A percentile compares a stretch with the other conserved stretches of the same genome.
Conservation (phyloP, 2,113 vertebrate species). For the Puntigrus tetrazona region DNA sequence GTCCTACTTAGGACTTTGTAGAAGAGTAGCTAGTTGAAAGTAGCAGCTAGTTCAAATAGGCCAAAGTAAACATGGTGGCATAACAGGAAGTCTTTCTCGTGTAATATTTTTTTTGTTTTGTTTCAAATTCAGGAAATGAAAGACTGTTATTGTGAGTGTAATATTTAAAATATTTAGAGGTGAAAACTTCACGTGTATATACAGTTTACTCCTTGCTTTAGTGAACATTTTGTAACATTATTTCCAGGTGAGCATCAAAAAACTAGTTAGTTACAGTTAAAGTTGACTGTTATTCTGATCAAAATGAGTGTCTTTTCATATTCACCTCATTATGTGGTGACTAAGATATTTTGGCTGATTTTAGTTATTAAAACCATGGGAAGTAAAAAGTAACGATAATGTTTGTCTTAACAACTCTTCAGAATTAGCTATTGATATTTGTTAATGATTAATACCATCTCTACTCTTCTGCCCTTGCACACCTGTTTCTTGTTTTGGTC, state of each 20-base stretch:
- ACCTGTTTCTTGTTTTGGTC: slow-evolving; percentile 31
- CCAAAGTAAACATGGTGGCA: slow-evolving; percentile 30
- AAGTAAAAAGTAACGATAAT: neutral
- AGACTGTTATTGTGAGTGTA: neutral
- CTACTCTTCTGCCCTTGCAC: neutral
- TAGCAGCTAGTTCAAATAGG: slow-evolving; percentile 16
- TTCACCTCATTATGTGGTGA: neutral
- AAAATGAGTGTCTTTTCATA: too few species aligned
- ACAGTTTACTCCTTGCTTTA: neutral
- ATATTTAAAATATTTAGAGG: neutral
- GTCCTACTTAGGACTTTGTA: slow-evolving; percentile 12
- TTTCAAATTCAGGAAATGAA: neutral
- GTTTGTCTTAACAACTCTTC: neutral
- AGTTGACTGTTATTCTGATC: too few species aligned
- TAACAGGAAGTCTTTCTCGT: slow-evolving; percentile 13
- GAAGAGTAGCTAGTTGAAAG: slow-evolving; percentile 29
- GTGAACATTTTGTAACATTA: neutral
- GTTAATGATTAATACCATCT: slow-evolving; percentile 34
- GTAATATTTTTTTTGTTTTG: neutral
- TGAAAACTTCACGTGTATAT: neutral
- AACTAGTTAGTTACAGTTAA: neutral
- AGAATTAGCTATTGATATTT: slow-evolving; percentile 19
- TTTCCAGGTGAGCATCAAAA: neutral
- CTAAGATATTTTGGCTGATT: neutral
- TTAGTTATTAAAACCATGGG: neutral